Evolutionary conservation across 2,113 vertebrate species (phyloP).

Genomic region (Lucifuga dentata): DNA sequence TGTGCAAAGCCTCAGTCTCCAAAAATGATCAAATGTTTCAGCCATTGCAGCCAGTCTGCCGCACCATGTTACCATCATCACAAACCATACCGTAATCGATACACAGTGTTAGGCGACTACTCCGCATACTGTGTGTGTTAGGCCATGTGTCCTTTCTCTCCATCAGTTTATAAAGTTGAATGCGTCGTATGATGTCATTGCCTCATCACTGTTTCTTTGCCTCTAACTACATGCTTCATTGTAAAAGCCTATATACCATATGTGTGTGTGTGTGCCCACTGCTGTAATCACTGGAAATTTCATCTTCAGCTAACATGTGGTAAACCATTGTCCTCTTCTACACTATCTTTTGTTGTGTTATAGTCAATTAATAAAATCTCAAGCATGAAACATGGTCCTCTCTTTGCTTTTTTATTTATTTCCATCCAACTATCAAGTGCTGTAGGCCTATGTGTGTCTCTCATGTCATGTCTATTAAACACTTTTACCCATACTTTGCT

Average conservation of each 20-base stretch:
- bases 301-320: constrained; percentile 64
- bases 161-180: constrained; percentile 74
- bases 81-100: constrained; percentile 37
- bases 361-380: constrained; percentile 66
- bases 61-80: constrained; percentile 64
- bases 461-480: constrained; percentile 62
- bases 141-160: constrained; percentile 34
- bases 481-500: constrained; percentile 43
- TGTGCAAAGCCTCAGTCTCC: constrained; percentile 47
- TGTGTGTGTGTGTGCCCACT: too few relatives aligned
- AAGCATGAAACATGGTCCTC: constrained; percentile 65
- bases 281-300: constrained; percentile 50
- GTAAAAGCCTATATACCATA: constrained; percentile 17
- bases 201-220: constrained; percentile 47
- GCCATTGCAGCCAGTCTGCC: constrained; percentile 69
- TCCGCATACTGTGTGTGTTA: constrained; percentile 48
- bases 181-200: constrained; percentile 70
- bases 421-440: constrained; percentile 36
- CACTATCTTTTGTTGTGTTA: constrained; percentile 39
- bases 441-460: constrained; percentile 41
- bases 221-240: constrained; percentile 57
- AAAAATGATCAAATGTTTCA: constrained; percentile 65
- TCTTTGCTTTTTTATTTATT: constrained; percentile 62
- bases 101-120: constrained; percentile 37
- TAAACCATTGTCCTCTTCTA: constrained; percentile 41